A percentile compares a stretch with the other conserved stretches of the same genome.
These are phyloP conservation scores for Lasioglossum oenotherae DNA, from an alignment of 2,888 invertebrate species.

Conservation along the genomic window DNA sequence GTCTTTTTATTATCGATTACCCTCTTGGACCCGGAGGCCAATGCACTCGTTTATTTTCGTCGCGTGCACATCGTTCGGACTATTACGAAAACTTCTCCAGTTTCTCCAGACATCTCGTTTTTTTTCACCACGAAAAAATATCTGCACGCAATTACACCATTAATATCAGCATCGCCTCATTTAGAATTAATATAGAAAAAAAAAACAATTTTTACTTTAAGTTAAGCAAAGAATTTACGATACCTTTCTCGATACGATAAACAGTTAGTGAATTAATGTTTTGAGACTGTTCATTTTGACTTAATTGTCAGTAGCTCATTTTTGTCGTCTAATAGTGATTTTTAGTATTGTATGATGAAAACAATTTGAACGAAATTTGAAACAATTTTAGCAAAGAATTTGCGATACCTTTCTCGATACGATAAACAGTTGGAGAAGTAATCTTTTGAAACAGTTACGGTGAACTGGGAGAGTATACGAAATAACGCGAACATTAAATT, in stretches of 20 bases:
- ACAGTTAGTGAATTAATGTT: not conserved
- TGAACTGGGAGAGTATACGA: not conserved
- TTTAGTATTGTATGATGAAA: not conserved
- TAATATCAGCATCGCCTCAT: not conserved
- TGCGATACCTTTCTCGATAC: not conserved
- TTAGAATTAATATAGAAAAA: too few relatives aligned
- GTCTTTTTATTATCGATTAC: conserved; percentile 49
- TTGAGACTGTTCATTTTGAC: not conserved
- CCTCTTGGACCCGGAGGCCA: conserved; percentile 29
- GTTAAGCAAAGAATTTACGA: not conserved
- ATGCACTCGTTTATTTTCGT: conserved; percentile 21
- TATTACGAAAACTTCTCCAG: not conserved
- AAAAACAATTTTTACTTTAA: too few relatives aligned
- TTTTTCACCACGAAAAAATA: not conserved
- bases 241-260: not conserved
- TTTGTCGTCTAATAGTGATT: not conserved
- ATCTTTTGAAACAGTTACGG: not conserved
- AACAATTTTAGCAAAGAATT: not conserved
- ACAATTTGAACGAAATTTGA: not conserved
- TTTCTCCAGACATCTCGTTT: not conserved
- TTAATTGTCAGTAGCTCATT: too few relatives aligned
- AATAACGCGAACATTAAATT: not conserved
- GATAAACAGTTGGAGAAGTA: not conserved
- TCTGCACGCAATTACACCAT: not conserved
- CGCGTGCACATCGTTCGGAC: not conserved